phyloP scores from a whole-genome alignment of 2,888 invertebrate genomes.

The Boloria euphrosyne region DNA sequence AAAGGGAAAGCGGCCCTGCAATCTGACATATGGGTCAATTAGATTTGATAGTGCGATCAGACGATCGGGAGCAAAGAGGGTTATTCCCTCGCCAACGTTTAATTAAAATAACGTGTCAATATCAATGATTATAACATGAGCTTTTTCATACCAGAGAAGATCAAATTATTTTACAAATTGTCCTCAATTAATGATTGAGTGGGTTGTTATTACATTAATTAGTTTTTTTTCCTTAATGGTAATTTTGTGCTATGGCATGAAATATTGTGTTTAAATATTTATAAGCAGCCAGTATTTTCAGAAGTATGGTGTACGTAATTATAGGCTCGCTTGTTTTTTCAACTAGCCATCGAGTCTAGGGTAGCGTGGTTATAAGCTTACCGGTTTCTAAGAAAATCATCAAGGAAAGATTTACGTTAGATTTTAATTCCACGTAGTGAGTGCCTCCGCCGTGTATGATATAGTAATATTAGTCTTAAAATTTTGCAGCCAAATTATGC shows the following conservation, averaged over 20 bases:
- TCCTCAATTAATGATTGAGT: constrained; percentile 12
- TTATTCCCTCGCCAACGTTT: not conserved
- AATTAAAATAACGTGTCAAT: constrained; percentile 5
- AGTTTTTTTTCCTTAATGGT: not conserved
- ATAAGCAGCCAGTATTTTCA: constrained; percentile 9
- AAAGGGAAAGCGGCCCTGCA: not conserved
- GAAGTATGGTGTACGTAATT: constrained; percentile 7
- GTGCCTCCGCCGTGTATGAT: constrained; percentile 8
- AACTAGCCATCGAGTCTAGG: constrained; percentile 14
- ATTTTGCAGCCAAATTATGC: not conserved
- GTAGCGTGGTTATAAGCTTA: constrained; percentile 13
- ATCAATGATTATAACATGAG: not conserved
- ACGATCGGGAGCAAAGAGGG: not conserved
- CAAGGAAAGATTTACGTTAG: constrained; percentile 20
- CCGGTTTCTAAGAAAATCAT: constrained; percentile 16
- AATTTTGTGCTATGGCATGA: not conserved
- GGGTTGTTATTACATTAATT: not conserved
- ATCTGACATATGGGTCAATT: constrained; percentile 16
- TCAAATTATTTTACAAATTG: constrained; percentile 17
- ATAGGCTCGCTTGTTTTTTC: constrained; percentile 11
- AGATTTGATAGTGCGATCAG: not conserved
- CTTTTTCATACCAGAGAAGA: not conserved
- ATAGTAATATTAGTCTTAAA: constrained; percentile 1
- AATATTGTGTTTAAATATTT: constrained; percentile 5
- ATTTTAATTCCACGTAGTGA: constrained; percentile 13